These are phyloP conservation scores for Lacerta agilis DNA, from an alignment of 2,797 vertebrate genomes.

Conservation along the genomic window DNA sequence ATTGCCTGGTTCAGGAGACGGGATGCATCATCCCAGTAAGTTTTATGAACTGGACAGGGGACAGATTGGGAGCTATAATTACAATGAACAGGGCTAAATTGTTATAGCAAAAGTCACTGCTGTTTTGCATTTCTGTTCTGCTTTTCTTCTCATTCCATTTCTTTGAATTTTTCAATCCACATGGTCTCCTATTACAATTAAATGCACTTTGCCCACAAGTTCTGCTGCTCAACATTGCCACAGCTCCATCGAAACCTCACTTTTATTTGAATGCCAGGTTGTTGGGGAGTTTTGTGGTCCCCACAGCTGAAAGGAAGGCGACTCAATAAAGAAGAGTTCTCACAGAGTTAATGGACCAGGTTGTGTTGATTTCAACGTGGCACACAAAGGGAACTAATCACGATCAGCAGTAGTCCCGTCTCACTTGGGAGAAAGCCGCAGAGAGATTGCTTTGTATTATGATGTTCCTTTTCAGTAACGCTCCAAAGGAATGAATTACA, in stretches of 20 bases:
- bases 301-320: conserved; percentile 13
- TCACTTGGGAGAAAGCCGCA: neutral
- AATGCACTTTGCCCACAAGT: fast-evolving
- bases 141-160: neutral
- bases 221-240: neutral
- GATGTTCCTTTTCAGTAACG: conserved; percentile 39
- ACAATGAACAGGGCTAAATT: neutral
- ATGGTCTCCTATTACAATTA: neutral
- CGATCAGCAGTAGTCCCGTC: conserved; percentile 20
- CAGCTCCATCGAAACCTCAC: neutral
- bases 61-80: neutral
- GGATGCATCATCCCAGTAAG: neutral
- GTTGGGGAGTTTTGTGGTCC: neutral
- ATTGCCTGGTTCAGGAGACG: no score
- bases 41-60: neutral
- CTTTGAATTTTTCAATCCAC: conserved; percentile 7
- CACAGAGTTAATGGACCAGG: neutral
- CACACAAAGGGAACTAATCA: neutral
- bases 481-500: conserved; percentile 38
- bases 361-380: neutral
- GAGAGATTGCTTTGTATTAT: conserved; percentile 40
- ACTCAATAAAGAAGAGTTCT: conserved; percentile 25
- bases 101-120: neutral
- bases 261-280: conserved; percentile 10
- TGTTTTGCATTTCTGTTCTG: neutral